Percentiles rank a stretch among this genome's conserved stretches.
Evolutionary conservation across 2,888 invertebrate genomes (phyloP).

Genomic region (Drosophila emarginata): DNA sequence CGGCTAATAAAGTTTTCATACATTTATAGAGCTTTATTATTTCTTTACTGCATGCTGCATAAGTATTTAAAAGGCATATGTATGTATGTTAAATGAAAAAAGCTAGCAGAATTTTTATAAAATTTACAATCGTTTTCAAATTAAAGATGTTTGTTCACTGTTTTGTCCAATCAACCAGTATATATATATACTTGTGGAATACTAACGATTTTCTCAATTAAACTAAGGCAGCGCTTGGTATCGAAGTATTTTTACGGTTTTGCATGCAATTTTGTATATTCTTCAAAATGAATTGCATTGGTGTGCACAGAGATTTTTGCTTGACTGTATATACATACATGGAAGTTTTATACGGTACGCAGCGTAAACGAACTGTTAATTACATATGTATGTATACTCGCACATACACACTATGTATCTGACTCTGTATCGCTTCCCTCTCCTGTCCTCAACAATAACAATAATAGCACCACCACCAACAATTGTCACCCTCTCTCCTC

Average conservation of each 20-base stretch:
- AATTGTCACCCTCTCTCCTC: neutral
- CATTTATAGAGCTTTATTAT: neutral
- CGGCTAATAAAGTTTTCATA: neutral
- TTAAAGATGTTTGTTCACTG: too few species aligned
- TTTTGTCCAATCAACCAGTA: too few species aligned
- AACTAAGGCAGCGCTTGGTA: too few species aligned
- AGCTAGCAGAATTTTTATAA: too few species aligned
- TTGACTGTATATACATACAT: conserved; percentile 21
- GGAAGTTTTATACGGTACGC: conserved; percentile 64
- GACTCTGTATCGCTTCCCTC: conserved; percentile 3
- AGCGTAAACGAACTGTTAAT: conserved; percentile 71
- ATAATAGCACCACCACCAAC: neutral
- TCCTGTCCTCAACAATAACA: neutral
- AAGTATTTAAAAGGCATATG: neutral
- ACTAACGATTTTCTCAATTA: too few species aligned
- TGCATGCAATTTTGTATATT: too few species aligned
- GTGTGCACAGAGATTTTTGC: neutral
- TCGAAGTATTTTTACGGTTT: too few species aligned
- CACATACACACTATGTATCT: conserved; percentile 9
- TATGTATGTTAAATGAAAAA: neutral
- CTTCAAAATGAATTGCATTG: too few species aligned
- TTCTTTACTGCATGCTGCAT: neutral
- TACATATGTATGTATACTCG: conserved; percentile 41
- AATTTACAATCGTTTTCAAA: too few species aligned
- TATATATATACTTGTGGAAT: too few species aligned